phyloP scores from a whole-genome alignment of 35 echinoderm and acorn worm genomes.

The Apostichopus parvimensis region DNA sequence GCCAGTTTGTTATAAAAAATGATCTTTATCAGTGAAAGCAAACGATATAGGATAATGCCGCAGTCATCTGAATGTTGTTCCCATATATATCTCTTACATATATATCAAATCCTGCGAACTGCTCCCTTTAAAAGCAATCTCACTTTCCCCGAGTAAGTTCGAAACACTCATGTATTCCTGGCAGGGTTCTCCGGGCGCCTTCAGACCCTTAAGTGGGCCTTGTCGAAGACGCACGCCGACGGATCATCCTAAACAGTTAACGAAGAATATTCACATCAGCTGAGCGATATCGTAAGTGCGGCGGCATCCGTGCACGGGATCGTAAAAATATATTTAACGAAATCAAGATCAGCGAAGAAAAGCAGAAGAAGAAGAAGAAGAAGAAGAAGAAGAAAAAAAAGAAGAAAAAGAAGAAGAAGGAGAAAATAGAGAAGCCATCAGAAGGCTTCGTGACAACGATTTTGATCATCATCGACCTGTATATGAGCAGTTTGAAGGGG shows the following conservation, averaged over 20 bases:
- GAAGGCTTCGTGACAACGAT: conserved; percentile 3
- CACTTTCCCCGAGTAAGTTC: neutral
- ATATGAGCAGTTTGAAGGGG: too few species aligned
- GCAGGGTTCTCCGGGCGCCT: conserved; percentile 41
- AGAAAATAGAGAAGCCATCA: neutral
- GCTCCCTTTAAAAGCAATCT: conserved; percentile 31
- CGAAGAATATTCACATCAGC: conserved; percentile 17
- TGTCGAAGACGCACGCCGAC: conserved; percentile 25
- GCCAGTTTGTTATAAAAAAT: too few species aligned
- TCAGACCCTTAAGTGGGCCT: conserved; percentile 39
- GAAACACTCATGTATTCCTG: conserved; percentile 46
- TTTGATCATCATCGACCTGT: neutral
- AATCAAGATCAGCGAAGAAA: neutral
- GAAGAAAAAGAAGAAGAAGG: neutral
- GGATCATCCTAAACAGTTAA: conserved; percentile 21
- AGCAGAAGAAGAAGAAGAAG: neutral
- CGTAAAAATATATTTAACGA: neutral
- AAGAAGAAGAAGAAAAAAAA: neutral
- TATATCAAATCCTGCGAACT: neutral
- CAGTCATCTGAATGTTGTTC: too few species aligned
- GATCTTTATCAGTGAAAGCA: too few species aligned
- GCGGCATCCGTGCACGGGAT: neutral
- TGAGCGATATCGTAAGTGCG: conserved; percentile 28
- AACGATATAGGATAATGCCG: too few species aligned
- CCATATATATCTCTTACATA: neutral